Base-by-base conservation (phyloP, 2,113 vertebrate species). In the Vulpes lagopus region DNA sequence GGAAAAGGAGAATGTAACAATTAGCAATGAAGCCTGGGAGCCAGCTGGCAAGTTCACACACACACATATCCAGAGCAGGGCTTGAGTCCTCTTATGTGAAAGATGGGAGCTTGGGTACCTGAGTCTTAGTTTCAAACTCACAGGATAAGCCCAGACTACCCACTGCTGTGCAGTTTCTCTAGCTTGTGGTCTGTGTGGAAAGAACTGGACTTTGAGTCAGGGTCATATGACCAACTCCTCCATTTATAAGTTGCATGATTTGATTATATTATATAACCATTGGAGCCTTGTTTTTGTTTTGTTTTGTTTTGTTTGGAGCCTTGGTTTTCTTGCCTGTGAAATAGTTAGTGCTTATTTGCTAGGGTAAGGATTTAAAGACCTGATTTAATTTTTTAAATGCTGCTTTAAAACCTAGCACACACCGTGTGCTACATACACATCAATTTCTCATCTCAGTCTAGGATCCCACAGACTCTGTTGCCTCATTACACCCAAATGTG, bases 71-170 rank as follows among this genome's bases (percentile, higher is more conserved):
- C 43, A 9, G 20, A 73, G 64, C 35, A 88, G 23, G 32, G 17
- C 71, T 55, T 89, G 64, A 49, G 22, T 67, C 51, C 30, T 91
- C 78, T 32, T 92, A 69, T 91, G n/a, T 86, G 67, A 89, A 89
- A 32, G 27, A 67, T 74, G 64, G 69, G 67, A 35, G 11, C 49
- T 64, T 59, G 25, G 20, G 53, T 67, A 11, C 22, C 69, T 78
- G 20, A 11, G 65, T 89, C 73, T 92, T 81, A 53, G 2, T 86
- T 94, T 69, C 74, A 78, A 53, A 51, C 59, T 93, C 89, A 89
- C 5, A 59, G 30, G 71, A 5, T 60, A 30, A 88, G 51, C 49
- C 25, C n/a, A 76, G 60, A 51, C 38, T 59, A 6, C 32, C 19
- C 25, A 60, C 67, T 53, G 16, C 30, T 60, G 43, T 51, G 49